phyloP scores from a whole-genome alignment of 1,140 invertebrate species.

The Bombyx mori region ASM3026992v2 NC_085131.1:8848501-8849000 shows the following conservation, averaged over 20 bases:
- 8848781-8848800: conserved; percentile 39
- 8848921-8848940: no score
- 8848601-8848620: background rate
- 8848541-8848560: no score
- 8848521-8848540: no score
- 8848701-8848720: conserved; percentile 17
- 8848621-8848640: background rate
- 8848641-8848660: conserved; percentile 33
- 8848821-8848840: background rate
- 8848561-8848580: background rate
- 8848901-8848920: no score
- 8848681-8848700: conserved; percentile 46
- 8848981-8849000: no score
- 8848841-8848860: no score
- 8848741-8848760: conserved; percentile 36
- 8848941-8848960: no score
- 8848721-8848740: conserved; percentile 33
- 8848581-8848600: background rate
- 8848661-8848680: conserved; percentile 49
- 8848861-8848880: no score
- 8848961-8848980: no score
- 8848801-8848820: conserved; percentile 5
- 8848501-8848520: no score
- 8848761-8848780: conserved; percentile 29
- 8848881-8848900: no score